Evolutionary conservation across 1,140 invertebrate species (phyloP).

Genomic region (Panulirus ornatus): DNA sequence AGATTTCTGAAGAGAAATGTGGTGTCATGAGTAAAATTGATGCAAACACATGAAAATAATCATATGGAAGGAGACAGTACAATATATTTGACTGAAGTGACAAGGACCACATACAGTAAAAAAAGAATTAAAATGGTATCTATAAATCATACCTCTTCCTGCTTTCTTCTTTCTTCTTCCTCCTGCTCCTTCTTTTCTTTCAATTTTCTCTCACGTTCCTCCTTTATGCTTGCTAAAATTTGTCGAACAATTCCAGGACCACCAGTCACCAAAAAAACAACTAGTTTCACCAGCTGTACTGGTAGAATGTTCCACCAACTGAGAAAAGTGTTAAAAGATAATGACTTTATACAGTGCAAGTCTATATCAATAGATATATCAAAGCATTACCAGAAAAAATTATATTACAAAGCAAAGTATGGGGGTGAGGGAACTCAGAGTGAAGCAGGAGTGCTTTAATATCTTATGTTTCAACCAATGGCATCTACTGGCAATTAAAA

Average conservation of each 20-base stretch:
- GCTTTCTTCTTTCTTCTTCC: conserved; percentile 28
- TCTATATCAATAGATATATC: not conserved
- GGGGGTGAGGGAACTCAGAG: too few relatives aligned
- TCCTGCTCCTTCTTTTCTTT: conserved; percentile 41
- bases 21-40: too few relatives aligned
- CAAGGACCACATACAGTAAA: not conserved
- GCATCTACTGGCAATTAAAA: too few relatives aligned
- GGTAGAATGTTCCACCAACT: conserved; percentile 89
- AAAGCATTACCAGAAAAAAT: not conserved
- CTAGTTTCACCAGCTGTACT: conserved; percentile 86
- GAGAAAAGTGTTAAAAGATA: conserved; percentile 22
- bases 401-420: not conserved
- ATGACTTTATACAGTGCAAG: not conserved
- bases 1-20: too few relatives aligned
- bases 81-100: not conserved
- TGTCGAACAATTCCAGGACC: conserved; percentile 76
- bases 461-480: too few relatives aligned
- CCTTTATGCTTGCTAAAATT: conserved; percentile 78
- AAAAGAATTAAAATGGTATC: not conserved
- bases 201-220: conserved; percentile 76
- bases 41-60: too few relatives aligned
- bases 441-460: too few relatives aligned
- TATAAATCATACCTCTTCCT: conserved; percentile 25
- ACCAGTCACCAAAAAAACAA: conserved; percentile 79
- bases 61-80: not conserved